Evolutionary conservation across 2,113 vertebrate species (phyloP).

Genomic region (Ptychochromis oligacanthus): DNA sequence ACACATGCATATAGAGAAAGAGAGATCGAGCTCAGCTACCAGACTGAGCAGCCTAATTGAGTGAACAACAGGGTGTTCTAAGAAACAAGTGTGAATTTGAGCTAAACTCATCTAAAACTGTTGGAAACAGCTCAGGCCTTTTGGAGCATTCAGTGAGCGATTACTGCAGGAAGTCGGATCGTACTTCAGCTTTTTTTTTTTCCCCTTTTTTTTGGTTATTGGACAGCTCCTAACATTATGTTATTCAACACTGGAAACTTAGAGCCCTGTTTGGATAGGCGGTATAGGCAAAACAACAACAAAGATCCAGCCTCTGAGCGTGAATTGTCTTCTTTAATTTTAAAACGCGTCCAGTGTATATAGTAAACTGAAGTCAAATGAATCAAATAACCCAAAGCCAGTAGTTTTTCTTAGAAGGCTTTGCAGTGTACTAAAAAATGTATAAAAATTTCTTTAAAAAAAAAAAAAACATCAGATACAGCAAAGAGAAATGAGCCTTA

Average conservation of each 20-base stretch:
- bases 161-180: conserved; percentile 19
- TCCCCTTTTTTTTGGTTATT: background rate
- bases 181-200: conserved; percentile 14
- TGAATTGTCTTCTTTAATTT: background rate
- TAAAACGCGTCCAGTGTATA: background rate
- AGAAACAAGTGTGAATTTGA: conserved; percentile 63
- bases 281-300: conserved; percentile 5
- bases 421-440: background rate
- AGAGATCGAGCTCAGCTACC: conserved; percentile 40
- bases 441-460: background rate
- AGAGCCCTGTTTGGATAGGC: background rate
- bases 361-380: background rate
- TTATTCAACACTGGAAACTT: conserved; percentile 30
- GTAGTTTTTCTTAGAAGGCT: background rate
- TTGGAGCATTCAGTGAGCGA: conserved; percentile 9
- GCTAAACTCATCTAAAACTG: conserved; percentile 51
- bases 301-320: background rate
- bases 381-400: background rate
- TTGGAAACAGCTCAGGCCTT: conserved; percentile 39
- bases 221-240: conserved; percentile 18
- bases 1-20: conserved; percentile 31
- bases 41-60: conserved; percentile 72
- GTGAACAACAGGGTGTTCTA: conserved; percentile 70
- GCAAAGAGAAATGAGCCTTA: background rate
- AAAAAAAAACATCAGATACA: background rate